Conservation (phyloP, 2,888 invertebrate species). For the Leptarthrus brevirostris region DNA sequence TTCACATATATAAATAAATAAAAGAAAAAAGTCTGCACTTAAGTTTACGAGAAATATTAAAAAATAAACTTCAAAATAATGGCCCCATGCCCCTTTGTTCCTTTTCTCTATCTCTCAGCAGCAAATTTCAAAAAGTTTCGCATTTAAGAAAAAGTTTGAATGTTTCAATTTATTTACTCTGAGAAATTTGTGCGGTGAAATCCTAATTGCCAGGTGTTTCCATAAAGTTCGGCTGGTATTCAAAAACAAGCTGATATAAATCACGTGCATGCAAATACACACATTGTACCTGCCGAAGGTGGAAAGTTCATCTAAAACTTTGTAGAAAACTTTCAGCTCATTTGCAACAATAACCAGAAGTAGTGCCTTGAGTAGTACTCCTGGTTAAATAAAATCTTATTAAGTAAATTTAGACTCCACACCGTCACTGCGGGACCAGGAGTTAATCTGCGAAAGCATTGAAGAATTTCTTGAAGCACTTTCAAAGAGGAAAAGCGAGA, state of each 20-base stretch:
- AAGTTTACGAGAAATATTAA: no score
- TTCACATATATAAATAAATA: no score
- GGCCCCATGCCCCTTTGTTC: no score
- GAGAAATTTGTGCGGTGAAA: not conserved
- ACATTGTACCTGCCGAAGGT: not conserved
- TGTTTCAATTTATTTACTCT: not conserved
- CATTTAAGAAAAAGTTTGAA: not conserved
- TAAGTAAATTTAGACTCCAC: slow-evolving; percentile 12
- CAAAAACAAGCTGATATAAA: not conserved
- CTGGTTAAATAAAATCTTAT: slow-evolving; percentile 36
- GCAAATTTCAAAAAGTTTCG: no score
- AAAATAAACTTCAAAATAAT: no score
- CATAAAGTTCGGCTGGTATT: not conserved
- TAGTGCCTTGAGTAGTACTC: not conserved
- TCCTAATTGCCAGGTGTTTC: slow-evolving; percentile 22
- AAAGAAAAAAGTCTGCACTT: no score
- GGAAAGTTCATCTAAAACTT: slow-evolving; percentile 16
- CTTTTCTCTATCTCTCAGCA: no score
- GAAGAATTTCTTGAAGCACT: slow-evolving; percentile 15
- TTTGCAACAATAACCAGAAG: slow-evolving; percentile 10
- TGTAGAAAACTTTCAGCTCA: slow-evolving; percentile 27
- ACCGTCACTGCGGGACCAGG: not conserved
- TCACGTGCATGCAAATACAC: slow-evolving; percentile 29
- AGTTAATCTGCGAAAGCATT: slow-evolving; percentile 15
- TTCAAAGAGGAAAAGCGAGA: not conserved